Percentiles rank a stretch among this genome's conserved stretches.
Evolutionary conservation across 2,113 vertebrate genomes (phyloP).

Genomic region (Xerus inauris): DNA sequence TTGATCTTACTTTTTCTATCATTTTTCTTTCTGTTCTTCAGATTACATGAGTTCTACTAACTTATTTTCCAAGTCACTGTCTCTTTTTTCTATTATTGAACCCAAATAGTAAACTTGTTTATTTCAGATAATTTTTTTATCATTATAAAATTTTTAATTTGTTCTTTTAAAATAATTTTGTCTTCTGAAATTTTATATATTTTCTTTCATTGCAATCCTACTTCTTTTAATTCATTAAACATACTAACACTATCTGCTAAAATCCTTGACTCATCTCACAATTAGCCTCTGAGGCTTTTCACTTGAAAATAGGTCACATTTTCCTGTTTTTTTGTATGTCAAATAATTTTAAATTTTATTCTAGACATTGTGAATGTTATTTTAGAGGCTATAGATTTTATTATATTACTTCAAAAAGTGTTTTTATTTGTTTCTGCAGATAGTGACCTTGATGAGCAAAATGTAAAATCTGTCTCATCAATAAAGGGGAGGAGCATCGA

Average conservation of each 20-base stretch:
- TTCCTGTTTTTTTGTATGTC: background rate
- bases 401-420: background rate
- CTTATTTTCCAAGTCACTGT: background rate
- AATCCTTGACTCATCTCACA: background rate
- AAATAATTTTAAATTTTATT: background rate
- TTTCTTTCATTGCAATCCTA: background rate
- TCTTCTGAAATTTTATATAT: background rate
- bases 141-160: background rate
- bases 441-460: background rate
- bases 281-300: background rate
- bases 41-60: background rate
- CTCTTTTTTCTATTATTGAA: background rate
- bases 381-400: background rate
- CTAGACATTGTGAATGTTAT: background rate
- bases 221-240: background rate
- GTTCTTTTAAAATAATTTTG: background rate
- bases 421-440: background rate
- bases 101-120: no score
- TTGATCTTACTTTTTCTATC: background rate
- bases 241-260: background rate
- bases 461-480: background rate
- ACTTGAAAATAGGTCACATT: background rate
- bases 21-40: background rate
- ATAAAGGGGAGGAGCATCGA: background rate
- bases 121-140: background rate